Base-by-base conservation (phyloP, 2,888 invertebrate species). In the Pristionchus maxplancki region DNA sequence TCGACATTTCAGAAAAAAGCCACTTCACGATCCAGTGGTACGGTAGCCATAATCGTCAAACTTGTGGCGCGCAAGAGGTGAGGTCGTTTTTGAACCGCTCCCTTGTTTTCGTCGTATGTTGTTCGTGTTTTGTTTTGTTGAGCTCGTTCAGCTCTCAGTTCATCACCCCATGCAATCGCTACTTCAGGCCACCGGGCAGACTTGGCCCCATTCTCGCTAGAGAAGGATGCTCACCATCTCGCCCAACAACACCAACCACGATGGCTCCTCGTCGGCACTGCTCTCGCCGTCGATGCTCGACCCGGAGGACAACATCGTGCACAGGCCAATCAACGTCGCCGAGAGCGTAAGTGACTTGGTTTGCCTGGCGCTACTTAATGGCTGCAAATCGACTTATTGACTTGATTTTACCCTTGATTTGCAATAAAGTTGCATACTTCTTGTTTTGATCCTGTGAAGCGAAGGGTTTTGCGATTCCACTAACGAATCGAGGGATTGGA, bases 251-350 rank as follows among this genome's bases (percentile, higher is more conserved):
- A 11, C 58, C 24, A n/a, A 58, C 20, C 67, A 44, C 9, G 44
- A 40, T n/a, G 78, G 11, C 78, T 71, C 31, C 6, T 67, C 67
- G 28, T 58, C 58, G 2, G n/a, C 24, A 0, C 24, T 71, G 37
- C 44, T 78, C 11, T 78, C 78, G 0, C 74, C 74, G 24, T 9
- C 74, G 8, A 40, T 48, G 24, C 78, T 78, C 44, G 82, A 83
- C 53, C 50, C 53, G 24, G 82, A 83, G 24, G 82, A 83, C 37
- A 83, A 83, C 24, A 83, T 83, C 82, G 82, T 83, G 20, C 82
- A 53, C 53, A 83, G 53, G 53, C 82, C 82, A n/a, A 83, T 83
- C 82, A 83, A 83, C 28, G 53, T 83, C 20, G 50, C 82, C 82
- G 53, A 50, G 11, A 53, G 44, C 34, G 82, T 83, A 50, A 83